Percentiles rank a stretch among this genome's conserved stretches.
Evolutionary conservation across 2,797 vertebrate species (phyloP).

Genomic region (Rhodeus uyekii): DNA sequence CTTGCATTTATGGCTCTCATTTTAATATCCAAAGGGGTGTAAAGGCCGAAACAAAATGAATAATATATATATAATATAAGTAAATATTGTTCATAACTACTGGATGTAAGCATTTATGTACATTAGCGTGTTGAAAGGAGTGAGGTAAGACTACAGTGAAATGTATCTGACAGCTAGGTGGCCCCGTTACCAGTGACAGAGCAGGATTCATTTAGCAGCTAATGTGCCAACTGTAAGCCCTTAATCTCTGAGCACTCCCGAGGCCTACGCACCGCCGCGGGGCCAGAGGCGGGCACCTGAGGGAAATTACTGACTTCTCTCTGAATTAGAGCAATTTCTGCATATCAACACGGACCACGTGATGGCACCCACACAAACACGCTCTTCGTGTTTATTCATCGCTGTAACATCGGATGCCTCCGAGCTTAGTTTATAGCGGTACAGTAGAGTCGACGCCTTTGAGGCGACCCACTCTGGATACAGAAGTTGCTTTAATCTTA

Average conservation of each 20-base stretch:
- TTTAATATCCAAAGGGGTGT: background rate
- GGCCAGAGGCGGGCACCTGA: constrained; percentile 20
- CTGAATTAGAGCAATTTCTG: constrained; percentile 36
- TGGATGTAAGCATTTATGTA: background rate
- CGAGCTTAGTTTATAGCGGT: constrained; percentile 30
- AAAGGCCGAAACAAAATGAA: background rate
- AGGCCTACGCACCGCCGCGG: constrained; percentile 24
- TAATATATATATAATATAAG: no score
- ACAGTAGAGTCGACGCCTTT: constrained; percentile 2
- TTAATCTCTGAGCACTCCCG: constrained; percentile 41
- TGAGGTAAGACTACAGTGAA: constrained; percentile 12
- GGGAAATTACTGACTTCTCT: constrained; percentile 42
- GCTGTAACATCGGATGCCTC: background rate
- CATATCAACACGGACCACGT: constrained; percentile 15
- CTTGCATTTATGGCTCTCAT: background rate
- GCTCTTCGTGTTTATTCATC: constrained; percentile 30
- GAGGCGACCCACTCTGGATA: constrained; percentile 30
- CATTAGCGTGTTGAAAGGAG: background rate
- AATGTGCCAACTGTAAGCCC: constrained; percentile 45
- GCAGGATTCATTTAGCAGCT: constrained; percentile 45
- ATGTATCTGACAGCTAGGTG: constrained; percentile 30
- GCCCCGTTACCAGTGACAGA: constrained; percentile 35
- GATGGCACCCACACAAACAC: constrained; percentile 28
- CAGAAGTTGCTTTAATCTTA: constrained; percentile 47
- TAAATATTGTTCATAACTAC: no score